Percentiles rank a stretch among this genome's conserved stretches.
phyloP scores from a whole-genome alignment of 2,888 invertebrate species.

The Ptilodon capucinus region DNA sequence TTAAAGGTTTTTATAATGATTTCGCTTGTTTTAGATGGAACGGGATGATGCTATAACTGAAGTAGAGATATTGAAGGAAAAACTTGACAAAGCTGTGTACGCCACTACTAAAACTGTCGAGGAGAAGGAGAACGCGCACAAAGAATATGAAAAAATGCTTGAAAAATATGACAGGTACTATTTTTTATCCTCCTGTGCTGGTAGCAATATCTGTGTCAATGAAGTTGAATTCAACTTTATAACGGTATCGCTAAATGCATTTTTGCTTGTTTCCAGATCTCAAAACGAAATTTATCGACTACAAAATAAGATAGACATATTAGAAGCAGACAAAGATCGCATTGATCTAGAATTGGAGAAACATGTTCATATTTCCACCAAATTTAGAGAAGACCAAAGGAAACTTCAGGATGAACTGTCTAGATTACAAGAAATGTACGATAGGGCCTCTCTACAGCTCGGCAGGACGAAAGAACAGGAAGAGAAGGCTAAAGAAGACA shows the following conservation, averaged over 20 bases:
- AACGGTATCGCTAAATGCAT: slow-evolving; percentile 3
- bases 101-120: slow-evolving; percentile 92
- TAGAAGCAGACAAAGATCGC: slow-evolving; percentile 94
- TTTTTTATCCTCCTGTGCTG: slow-evolving; percentile 70
- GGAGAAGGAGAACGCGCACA: slow-evolving; percentile 93
- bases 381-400: slow-evolving; percentile 92
- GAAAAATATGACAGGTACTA: slow-evolving; percentile 94
- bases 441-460: slow-evolving; percentile 92
- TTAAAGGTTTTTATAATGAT: too few species aligned
- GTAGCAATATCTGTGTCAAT: slow-evolving; percentile 41
- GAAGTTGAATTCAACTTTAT: slow-evolving; percentile 23
- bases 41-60: slow-evolving; percentile 93
- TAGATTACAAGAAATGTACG: slow-evolving; percentile 94
- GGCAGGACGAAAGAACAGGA: slow-evolving; percentile 94
- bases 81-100: slow-evolving; percentile 93
- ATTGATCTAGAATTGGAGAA: slow-evolving; percentile 93
- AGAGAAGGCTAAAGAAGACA: slow-evolving; percentile 94
- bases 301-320: slow-evolving; percentile 93
- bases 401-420: slow-evolving; percentile 94
- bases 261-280: slow-evolving; percentile 81
- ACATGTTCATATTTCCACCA: slow-evolving; percentile 89
- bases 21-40: slow-evolving; percentile 86
- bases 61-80: slow-evolving; percentile 93
- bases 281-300: slow-evolving; percentile 95
- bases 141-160: slow-evolving; percentile 95